Evolutionary conservation across 2,888 invertebrate genomes (phyloP), one percentile per base, ranked within the genome.

Genomic region (Tachina fera): DNA sequence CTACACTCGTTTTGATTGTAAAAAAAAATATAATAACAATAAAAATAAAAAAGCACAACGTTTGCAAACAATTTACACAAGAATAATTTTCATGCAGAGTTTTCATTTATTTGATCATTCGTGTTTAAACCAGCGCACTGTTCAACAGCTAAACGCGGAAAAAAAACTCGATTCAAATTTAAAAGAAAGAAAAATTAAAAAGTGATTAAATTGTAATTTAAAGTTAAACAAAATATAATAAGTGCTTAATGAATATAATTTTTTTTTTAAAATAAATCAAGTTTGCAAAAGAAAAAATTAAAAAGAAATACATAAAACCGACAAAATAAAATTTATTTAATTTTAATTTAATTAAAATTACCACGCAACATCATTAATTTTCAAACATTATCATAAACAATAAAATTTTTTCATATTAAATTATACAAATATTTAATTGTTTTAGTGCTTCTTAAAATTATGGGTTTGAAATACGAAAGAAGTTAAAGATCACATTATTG

Each of bases 101-200:
- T 89, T 91, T 90, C 89, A 90, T 88, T 88, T 79, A 53, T 87
- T 88, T 89, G 88, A 87, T 91, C 91, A 91, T 90, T 91, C 91
- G 91, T 89, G 87, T 89, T 89, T 88, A 88, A 88, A 82, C 88
- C 88, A 87, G 79, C 88, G 87, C 87, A 86, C 88, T 88, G 89
- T 77, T 72, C 72, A 88, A 87, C 82, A 75, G 83, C 83, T 83
- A 49, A 79, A 80, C 83, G 88, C 91, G 89, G 88, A 51, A 88
- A 88, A 82, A 88, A 88, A 83, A 61, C 63, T 61, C 60, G 14
- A 51, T 16, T 61, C 13, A 41, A 60, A 70, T 56, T 31, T 49
- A 31, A 47, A 72, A 43, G 10, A 65, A 19, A 60, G 11, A 11
- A 65, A 84, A 71, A 65, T 70, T 49, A 16, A 65, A 77, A 72